A percentile compares a stretch with the other conserved stretches of the same genome.
These are phyloP conservation scores for Drosophila aldrichi DNA, from an alignment of 2,888 invertebrate species.

Conservation along the genomic window DNA sequence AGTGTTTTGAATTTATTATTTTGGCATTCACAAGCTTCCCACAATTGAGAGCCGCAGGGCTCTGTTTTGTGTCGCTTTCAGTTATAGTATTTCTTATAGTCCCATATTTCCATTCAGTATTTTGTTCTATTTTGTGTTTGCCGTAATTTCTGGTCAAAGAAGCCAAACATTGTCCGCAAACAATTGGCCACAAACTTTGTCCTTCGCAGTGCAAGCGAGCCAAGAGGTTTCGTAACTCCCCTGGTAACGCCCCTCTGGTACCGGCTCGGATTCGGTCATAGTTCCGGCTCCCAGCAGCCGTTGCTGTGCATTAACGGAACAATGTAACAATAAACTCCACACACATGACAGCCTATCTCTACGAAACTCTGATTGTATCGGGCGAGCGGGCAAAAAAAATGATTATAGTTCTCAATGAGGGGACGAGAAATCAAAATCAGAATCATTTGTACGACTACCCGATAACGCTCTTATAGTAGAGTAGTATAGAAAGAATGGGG, in stretches of 20 bases:
- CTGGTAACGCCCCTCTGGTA: conserved; percentile 16
- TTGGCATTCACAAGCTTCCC: conserved; percentile 31
- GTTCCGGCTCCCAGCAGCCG: conserved; percentile 36
- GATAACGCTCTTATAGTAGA: conserved; percentile 17
- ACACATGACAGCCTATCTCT: conserved; percentile 14
- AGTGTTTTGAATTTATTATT: conserved; percentile 76
- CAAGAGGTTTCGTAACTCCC: conserved; percentile 2
- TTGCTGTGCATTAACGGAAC: conserved; percentile 61
- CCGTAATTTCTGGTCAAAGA: conserved; percentile 41
- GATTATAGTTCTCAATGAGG: conserved; percentile 36
- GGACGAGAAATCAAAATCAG: conserved; percentile 35
- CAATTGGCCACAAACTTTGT: conserved; percentile 39
- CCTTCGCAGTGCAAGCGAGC: conserved; percentile 1
- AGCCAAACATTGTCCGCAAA: conserved; percentile 50
- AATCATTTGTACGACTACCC: conserved; percentile 55
- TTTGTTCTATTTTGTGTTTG: conserved; percentile 1
- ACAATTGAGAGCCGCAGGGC: conserved; percentile 5
- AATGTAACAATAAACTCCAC: conserved; percentile 55
- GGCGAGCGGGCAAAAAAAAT: conserved; percentile 11
- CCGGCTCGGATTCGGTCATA: conserved; percentile 1
- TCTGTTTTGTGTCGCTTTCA: neutral
- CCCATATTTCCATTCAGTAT: no score
- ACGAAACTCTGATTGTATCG: conserved; percentile 44
- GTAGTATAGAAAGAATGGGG: conserved; percentile 5
- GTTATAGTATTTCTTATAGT: neutral